Evolutionary conservation across 2,888 invertebrate species (phyloP).

Genomic region (Sphaerophoria rueppellii): DNA sequence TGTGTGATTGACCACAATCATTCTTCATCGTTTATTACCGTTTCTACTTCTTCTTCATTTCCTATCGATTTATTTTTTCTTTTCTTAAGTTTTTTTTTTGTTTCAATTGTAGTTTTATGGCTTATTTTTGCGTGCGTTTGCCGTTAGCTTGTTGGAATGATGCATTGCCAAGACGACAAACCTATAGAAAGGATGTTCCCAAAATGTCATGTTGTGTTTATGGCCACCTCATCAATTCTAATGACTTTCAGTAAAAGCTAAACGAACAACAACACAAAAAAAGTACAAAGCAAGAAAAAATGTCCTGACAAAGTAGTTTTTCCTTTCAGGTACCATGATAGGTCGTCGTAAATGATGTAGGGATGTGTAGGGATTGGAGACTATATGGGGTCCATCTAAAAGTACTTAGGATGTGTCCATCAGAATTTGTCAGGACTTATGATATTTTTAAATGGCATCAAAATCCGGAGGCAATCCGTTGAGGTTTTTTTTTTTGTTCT

Average conservation of each 20-base stretch:
- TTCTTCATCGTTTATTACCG: constrained; percentile 59
- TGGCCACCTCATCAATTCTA: constrained; percentile 65
- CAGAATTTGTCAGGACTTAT: constrained; percentile 41
- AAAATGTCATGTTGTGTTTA: constrained; percentile 52
- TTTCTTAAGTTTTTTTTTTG: constrained; percentile 1
- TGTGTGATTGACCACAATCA: constrained; percentile 61
- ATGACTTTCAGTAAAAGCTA: constrained; percentile 38
- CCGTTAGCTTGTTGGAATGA: constrained; percentile 3
- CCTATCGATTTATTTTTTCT: constrained; percentile 19
- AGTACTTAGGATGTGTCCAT: constrained; percentile 52
- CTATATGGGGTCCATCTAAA: constrained; percentile 36
- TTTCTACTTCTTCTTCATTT: constrained; percentile 39
- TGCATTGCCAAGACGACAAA: constrained; percentile 28
- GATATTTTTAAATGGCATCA: constrained; percentile 5
- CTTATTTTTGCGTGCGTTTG: constrained; percentile 24
- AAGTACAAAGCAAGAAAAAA: constrained; percentile 20
- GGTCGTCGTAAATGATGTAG: background rate
- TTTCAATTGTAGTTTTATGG: background rate
- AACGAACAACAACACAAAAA: constrained; percentile 4
- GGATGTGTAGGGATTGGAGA: background rate
- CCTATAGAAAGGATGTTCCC: constrained; percentile 31
- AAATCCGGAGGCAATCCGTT: constrained; percentile 31
- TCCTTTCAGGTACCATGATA: background rate
- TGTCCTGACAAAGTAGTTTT: constrained; percentile 42
- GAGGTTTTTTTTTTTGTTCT: no score